Evolutionary conservation across 2,113 vertebrate genomes (phyloP).

Genomic region (Anthoscopus minutus): DNA sequence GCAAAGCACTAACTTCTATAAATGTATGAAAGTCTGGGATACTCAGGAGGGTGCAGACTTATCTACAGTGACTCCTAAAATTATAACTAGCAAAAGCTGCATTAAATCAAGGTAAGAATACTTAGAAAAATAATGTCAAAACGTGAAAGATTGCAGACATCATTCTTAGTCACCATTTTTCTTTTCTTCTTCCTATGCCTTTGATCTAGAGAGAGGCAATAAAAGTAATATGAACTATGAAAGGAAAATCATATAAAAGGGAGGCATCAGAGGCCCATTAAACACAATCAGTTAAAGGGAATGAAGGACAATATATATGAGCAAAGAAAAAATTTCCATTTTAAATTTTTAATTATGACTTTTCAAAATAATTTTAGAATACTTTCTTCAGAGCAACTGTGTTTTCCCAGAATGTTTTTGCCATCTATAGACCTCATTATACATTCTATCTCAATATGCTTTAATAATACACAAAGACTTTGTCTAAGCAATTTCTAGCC

Average conservation of each 20-base stretch:
- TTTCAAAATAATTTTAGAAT: not conserved
- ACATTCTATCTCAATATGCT: not conserved
- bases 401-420: not conserved
- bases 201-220: conserved; percentile 2
- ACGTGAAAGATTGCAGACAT: not conserved
- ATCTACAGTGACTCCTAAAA: not conserved
- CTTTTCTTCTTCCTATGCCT: not conserved
- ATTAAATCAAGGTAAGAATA: conserved; percentile 9
- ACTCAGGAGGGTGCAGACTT: not conserved
- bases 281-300: not conserved
- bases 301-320: not conserved
- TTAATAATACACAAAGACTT: not conserved
- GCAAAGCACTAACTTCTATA: not conserved
- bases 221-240: not conserved
- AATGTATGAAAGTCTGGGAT: not conserved
- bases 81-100: not conserved
- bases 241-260: not conserved
- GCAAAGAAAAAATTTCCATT: not conserved
- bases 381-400: not conserved
- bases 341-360: not conserved
- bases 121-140: conserved; percentile 7
- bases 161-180: not conserved
- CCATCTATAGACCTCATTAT: not conserved
- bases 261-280: not conserved
- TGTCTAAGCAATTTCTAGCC: not conserved